Evolutionary conservation across 2,888 invertebrate species (phyloP), one percentile per base, ranked within the genome.

Genomic region (Oxyteleia sp.): DNA sequence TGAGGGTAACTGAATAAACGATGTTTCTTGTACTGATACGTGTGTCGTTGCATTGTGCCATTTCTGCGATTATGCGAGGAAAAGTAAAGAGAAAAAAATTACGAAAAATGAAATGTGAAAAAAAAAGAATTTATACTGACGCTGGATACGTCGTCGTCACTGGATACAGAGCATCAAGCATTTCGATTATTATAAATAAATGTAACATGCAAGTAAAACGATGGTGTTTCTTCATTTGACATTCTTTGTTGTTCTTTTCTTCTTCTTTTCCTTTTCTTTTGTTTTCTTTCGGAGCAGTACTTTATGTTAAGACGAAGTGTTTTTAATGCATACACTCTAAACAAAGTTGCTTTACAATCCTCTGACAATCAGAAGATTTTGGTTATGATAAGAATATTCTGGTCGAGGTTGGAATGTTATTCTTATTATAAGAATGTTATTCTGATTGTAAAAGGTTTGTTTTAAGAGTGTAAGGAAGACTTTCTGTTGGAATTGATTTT

Each of bases 61-160:
- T 81, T 83, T 82, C 75, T 82, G 76, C 78, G 76, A 72, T 69
- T 75, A 49, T 81, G 59, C 45, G 64, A 59, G 66, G 29, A 79
- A 72, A 72, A 72, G 71, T 64, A 61, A 66, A 55, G 38, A 16
- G 16, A 16, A 13, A 35, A 64, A 38, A 38, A 38, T 38, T 38
- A 41, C 10, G 23, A 45, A 35, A 13, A 26, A 64, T 32, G 49
- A 68, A 76, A 68, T 49, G 41, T 47, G 74, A 29, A 45, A 63
- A 47, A 61, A 64, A 81, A 66, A 72, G 47, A 81, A 84, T 84
- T 82, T 81, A 78, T 84, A 78, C 81, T 82, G 84, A 84, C 81
- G 81, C 84, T 86, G 85, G 86, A 87, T 85, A 86, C 86, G 85
- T 87, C 85, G 81, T 85, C 85, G 80, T 85, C 85, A 84, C 79